A percentile compares a stretch with the other conserved stretches of the same genome.
Evolutionary conservation across 1,140 invertebrate genomes (phyloP).

Genomic region (Vollenhovia emeryi): DNA sequence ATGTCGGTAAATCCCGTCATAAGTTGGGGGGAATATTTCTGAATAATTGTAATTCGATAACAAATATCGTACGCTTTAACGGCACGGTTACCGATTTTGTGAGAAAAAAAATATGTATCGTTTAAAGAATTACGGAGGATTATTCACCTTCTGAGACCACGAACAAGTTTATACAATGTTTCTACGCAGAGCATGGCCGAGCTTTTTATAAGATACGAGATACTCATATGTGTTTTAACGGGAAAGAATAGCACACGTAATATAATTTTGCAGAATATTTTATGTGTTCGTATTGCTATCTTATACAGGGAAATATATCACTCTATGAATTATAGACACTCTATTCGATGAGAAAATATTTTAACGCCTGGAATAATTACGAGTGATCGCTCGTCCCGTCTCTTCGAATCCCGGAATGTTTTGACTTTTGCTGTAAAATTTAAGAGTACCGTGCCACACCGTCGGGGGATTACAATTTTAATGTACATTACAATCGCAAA

Average conservation of each 20-base stretch:
- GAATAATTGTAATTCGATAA: background rate
- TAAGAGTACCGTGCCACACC: constrained; percentile 45
- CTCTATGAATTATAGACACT: background rate
- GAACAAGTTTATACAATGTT: background rate
- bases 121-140: background rate
- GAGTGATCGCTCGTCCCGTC: background rate
- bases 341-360: constrained; percentile 29
- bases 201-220: background rate
- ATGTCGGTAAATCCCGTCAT: background rate
- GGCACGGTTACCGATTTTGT: background rate
- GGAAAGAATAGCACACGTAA: background rate
- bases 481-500: constrained; percentile 60
- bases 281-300: background rate
- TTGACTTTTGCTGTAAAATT: constrained; percentile 50
- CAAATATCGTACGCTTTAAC: background rate
- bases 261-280: constrained; percentile 34
- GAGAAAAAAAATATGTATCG: background rate
- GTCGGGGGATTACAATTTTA: constrained; percentile 52
- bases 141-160: background rate
- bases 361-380: constrained; percentile 24
- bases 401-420: constrained; percentile 48
- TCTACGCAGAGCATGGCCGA: background rate
- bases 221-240: constrained; percentile 10
- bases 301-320: background rate
- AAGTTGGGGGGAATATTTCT: background rate